Conservation (phyloP, 2,113 vertebrate species). For the Motacilla alba region DNA sequence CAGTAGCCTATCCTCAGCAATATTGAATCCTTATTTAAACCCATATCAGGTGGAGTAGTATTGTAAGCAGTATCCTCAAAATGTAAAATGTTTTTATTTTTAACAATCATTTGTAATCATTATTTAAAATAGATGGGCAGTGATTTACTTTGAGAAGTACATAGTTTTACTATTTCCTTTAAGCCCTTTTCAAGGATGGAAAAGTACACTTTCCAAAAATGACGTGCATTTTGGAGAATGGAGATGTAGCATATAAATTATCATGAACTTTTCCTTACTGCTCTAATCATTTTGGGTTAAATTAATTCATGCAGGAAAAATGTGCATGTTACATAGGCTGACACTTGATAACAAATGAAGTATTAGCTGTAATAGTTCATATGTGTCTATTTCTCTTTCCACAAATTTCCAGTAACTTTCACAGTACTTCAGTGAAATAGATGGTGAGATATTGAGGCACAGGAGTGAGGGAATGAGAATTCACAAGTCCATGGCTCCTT, state of each 20-base stretch:
- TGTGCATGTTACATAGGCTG: neutral
- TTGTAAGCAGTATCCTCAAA: neutral
- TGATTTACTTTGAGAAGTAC: neutral
- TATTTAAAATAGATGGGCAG: neutral
- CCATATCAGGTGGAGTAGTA: neutral
- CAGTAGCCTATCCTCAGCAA: neutral
- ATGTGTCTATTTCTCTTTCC: neutral
- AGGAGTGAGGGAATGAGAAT: neutral
- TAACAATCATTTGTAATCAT: neutral
- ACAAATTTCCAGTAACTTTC: neutral
- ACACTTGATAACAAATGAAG: neutral
- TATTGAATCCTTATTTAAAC: neutral
- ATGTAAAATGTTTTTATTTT: neutral
- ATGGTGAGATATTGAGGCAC: neutral
- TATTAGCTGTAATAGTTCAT: neutral
- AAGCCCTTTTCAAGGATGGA: neutral
- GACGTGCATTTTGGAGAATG: neutral
- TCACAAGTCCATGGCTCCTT: neutral
- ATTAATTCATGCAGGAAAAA: neutral
- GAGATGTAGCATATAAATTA: neutral
- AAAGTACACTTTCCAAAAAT: neutral
- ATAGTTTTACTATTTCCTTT: neutral
- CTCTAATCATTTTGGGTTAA: neutral
- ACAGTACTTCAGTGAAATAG: neutral
- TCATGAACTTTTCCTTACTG: neutral